phyloP scores from a whole-genome alignment of 2,113 vertebrate genomes.

The Eolophus roseicapilla region DNA sequence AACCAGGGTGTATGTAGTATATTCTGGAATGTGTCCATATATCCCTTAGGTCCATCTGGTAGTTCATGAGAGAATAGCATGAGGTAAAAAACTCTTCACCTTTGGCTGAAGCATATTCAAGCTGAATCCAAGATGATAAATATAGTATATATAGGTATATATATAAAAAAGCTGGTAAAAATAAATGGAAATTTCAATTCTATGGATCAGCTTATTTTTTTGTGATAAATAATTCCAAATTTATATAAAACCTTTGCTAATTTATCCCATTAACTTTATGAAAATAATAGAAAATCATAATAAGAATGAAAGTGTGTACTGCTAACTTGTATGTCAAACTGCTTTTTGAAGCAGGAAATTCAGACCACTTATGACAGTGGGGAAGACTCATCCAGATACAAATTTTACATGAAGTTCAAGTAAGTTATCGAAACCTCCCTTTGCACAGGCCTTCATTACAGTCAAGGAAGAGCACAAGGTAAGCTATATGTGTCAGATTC shows the following conservation, averaged over 20 bases:
- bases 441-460: neutral
- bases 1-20: neutral
- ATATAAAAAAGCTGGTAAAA: neutral
- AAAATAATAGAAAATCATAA: neutral
- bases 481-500: neutral
- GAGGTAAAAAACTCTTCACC: neutral
- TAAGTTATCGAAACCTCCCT: neutral
- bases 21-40: neutral
- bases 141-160: neutral
- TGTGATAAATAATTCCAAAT: neutral
- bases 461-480: neutral
- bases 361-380: neutral
- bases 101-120: neutral
- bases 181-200: neutral
- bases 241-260: neutral
- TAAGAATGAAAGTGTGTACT: rapidly evolving
- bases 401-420: neutral
- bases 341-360: neutral
- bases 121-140: neutral
- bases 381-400: neutral
- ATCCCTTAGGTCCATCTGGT: neutral
- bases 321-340: neutral
- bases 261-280: neutral
- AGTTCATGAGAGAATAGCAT: neutral
- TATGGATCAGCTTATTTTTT: neutral